Base-by-base conservation (phyloP, 2,797 vertebrate species). In the Cheirogaleus major region DNA sequence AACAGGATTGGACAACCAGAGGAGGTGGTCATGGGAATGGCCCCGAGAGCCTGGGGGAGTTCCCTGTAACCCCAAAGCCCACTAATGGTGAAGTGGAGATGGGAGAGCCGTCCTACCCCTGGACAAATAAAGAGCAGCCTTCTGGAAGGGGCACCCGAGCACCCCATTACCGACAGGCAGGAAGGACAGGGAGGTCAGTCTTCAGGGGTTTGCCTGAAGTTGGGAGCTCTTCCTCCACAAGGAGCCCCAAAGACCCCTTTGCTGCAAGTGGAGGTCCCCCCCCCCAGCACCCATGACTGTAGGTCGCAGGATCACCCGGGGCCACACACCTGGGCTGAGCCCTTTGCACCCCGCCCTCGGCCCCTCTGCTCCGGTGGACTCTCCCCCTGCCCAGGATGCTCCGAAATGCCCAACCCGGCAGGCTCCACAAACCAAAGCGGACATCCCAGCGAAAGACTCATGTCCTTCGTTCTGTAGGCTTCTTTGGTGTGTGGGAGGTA, bases 271-370 rank as follows among this genome's bases (percentile, higher is more conserved):
- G 30, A 70, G 55, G 38, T n/a, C n/a, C n/a, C n/a, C 4, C 1
- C 61, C 5, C 23, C 32, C 25, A 25, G 45, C 10, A 12, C 35
- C 1, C 2, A 2, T 0, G 0, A 32, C 1, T 0, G 1, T n/a
- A 12, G 30, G 27, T 7, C 8, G 27, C n/a, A 67, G 41, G 27
- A 15, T 59, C 45, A 0, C 4, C 2, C 0, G 5, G 65, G 43
- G 22, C n/a, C 78, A 35, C 43, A 25, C 0, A 13, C 25, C 4
- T 20, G 0, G 0, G 23, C 59, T 7, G 4, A 38, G 43, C n/a
- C 72, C 22, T 25, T 4, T 11, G 10, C 55, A 0, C 22, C 5
- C 59, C 25, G 18, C 57, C 7, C 9, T n/a, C 0, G 0, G 25
- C 18, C 11, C 11, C 30, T 81, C 41, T 61, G 22, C 59, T 25